Evolutionary conservation across 2,888 invertebrate genomes (phyloP).

Genomic region (Danaus chrysippus): DNA sequence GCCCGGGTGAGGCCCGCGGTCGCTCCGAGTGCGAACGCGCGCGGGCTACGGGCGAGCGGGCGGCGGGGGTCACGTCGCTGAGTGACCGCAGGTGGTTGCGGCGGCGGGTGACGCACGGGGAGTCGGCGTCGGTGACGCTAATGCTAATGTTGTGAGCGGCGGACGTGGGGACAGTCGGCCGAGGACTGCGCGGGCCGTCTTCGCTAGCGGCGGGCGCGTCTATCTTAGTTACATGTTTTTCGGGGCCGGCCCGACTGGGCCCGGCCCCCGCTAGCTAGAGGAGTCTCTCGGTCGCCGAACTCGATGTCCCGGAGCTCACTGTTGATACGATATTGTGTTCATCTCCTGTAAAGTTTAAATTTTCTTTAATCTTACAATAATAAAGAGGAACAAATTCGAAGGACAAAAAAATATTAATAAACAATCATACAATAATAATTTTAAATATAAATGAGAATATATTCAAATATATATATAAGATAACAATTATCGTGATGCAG

Average conservation of each 20-base stretch:
- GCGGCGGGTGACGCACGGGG: conserved; percentile 52
- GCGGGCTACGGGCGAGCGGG: conserved; percentile 58
- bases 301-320: conserved; percentile 83
- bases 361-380: neutral
- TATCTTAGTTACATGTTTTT: conserved; percentile 55
- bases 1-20: conserved; percentile 50
- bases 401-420: too few relatives aligned
- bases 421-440: too few relatives aligned
- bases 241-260: conserved; percentile 77
- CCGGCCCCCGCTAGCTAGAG: conserved; percentile 87
- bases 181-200: conserved; percentile 41
- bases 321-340: conserved; percentile 78
- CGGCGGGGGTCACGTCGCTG: conserved; percentile 68
- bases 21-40: conserved; percentile 67
- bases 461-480: too few relatives aligned
- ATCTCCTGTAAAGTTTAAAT: conserved; percentile 52
- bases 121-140: conserved; percentile 68
- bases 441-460: too few relatives aligned
- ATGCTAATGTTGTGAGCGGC: conserved; percentile 62
- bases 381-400: too few relatives aligned
- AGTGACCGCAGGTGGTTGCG: conserved; percentile 69
- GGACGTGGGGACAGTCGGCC: conserved; percentile 41
- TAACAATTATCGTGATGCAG: too few relatives aligned
- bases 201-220: conserved; percentile 51
- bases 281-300: conserved; percentile 86